These are phyloP conservation scores for Myiozetetes cayanensis DNA, from an alignment of 2,113 vertebrate genomes.

Conservation along the genomic window DNA sequence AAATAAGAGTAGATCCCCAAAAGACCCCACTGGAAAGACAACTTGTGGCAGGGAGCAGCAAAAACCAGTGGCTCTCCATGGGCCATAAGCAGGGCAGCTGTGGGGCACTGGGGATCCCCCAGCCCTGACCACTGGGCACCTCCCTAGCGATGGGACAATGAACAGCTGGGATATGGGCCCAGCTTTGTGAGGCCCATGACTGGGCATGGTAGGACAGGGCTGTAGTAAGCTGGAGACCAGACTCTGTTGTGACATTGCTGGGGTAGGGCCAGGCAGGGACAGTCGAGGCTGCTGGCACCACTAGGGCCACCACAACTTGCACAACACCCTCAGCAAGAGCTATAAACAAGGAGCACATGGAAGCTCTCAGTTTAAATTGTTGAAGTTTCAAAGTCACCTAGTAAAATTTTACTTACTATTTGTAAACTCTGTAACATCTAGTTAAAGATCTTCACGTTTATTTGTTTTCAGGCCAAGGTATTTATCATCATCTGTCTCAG, in stretches of 20 bases:
- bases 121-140: not conserved
- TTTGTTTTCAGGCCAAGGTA: not conserved
- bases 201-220: not conserved
- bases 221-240: not conserved
- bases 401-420: not conserved
- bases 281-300: not conserved
- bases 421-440: not conserved
- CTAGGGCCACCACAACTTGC: not conserved
- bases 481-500: not conserved
- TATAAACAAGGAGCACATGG: not conserved
- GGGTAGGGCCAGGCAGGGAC: not conserved
- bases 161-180: not conserved
- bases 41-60: not conserved
- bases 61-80: not conserved
- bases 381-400: not conserved
- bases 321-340: not conserved
- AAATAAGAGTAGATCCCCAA: not conserved
- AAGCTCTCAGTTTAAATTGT: not conserved
- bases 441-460: not conserved
- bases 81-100: not conserved
- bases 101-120: accelerated
- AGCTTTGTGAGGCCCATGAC: accelerated
- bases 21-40: not conserved
- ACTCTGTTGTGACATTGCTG: not conserved
- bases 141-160: accelerated